Conservation (phyloP, 2,888 invertebrate species). For the Cremastinae sp. region DNA sequence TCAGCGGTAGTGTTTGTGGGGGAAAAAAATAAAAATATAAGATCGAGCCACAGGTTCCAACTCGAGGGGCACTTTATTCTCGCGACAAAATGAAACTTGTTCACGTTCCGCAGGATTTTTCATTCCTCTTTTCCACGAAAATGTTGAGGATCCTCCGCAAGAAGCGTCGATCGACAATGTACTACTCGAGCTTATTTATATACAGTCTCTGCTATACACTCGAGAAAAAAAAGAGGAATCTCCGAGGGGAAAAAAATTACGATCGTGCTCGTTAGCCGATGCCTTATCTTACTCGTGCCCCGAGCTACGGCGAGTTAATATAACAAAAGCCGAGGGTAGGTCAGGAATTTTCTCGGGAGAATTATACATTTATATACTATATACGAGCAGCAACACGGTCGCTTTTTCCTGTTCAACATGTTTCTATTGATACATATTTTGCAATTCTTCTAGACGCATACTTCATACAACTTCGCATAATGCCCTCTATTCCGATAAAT, state of each 20-base stretch:
- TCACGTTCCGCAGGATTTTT: background rate
- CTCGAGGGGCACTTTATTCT: background rate
- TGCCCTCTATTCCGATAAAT: no score
- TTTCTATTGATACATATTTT: no score
- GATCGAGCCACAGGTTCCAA: background rate
- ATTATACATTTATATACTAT: background rate
- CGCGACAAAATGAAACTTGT: no score
- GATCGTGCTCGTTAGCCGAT: constrained; percentile 22
- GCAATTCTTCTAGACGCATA: no score
- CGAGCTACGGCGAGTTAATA: background rate
- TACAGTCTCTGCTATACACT: constrained; percentile 12
- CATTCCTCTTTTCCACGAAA: constrained; percentile 7
- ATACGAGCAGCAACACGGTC: no score
- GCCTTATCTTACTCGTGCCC: constrained; percentile 6
- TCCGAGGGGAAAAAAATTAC: constrained; percentile 9
- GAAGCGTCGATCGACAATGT: constrained; percentile 44
- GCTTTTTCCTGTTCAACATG: no score
- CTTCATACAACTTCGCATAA: no score
- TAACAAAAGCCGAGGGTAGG: constrained; percentile 3
- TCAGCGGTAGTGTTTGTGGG: background rate
- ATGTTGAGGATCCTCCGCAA: constrained; percentile 30
- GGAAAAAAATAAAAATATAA: background rate
- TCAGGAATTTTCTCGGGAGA: background rate
- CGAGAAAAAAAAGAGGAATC: constrained; percentile 2
- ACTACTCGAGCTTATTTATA: constrained; percentile 31